Evolutionary conservation across 2,888 invertebrate genomes (phyloP).

Genomic region (Eulithis prunata): DNA sequence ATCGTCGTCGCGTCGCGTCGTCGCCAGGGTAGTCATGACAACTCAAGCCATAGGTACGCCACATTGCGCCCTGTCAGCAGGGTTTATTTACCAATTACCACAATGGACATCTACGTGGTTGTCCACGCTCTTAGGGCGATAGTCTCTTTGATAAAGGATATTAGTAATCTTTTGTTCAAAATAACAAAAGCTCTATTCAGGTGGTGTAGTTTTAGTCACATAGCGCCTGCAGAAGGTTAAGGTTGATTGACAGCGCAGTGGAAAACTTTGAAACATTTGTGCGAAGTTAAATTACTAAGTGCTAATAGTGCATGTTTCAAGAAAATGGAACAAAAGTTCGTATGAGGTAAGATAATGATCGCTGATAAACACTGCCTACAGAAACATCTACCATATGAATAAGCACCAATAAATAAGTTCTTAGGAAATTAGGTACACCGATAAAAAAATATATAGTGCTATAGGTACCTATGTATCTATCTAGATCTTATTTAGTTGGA

Average conservation of each 20-base stretch:
- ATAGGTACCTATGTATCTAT: too few relatives aligned
- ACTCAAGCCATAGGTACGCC: constrained; percentile 48
- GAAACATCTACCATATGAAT: too few relatives aligned
- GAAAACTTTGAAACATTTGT: constrained; percentile 44
- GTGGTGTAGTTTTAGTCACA: constrained; percentile 39
- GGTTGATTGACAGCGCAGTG: constrained; percentile 48
- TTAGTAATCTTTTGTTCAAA: constrained; percentile 22
- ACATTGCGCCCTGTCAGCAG: constrained; percentile 53
- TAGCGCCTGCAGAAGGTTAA: constrained; percentile 47
- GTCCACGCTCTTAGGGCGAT: constrained; percentile 53
- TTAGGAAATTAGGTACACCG: neutral
- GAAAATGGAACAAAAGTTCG: constrained; percentile 41
- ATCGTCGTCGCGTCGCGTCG: constrained; percentile 52
- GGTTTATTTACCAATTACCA: constrained; percentile 72
- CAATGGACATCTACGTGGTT: constrained; percentile 55
- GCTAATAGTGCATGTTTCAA: constrained; percentile 47
- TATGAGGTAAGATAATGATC: constrained; percentile 48
- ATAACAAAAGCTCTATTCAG: constrained; percentile 29
- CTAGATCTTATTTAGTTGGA: neutral
- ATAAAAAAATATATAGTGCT: neutral
- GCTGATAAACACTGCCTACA: neutral
- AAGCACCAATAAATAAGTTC: neutral
- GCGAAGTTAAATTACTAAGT: constrained; percentile 43
- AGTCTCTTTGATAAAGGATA: constrained; percentile 44
- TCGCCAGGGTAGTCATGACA: constrained; percentile 60